Evolutionary conservation across 2,113 vertebrate genomes (phyloP).

Genomic region (Dryoscopus gambensis): DNA sequence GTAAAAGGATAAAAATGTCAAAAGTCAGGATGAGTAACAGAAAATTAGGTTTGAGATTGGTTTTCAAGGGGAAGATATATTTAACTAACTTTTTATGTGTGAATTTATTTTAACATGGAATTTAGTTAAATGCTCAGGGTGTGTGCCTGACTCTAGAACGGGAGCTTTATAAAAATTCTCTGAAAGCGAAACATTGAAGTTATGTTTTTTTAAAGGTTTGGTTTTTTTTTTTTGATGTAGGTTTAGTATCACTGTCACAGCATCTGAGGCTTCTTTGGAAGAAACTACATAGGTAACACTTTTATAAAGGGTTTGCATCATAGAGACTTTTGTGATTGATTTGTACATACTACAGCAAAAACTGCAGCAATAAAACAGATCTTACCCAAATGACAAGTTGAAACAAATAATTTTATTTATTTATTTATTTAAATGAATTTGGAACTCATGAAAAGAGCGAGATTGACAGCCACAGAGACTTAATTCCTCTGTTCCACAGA

Average conservation of each 20-base stretch:
- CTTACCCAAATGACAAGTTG: constrained; percentile 10
- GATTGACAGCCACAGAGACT: neutral
- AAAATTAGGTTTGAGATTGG: neutral
- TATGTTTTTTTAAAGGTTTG: neutral
- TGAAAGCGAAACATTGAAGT: constrained; percentile 14
- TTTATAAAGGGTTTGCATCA: constrained; percentile 1
- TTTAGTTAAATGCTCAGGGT: neutral
- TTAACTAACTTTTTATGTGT: neutral
- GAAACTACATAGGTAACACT: neutral
- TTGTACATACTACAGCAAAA: constrained; percentile 17
- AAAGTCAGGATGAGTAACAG: neutral
- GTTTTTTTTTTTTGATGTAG: neutral
- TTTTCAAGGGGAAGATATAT: neutral
- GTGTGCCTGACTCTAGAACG: neutral
- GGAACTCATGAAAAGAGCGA: neutral
- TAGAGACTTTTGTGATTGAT: constrained; percentile 34
- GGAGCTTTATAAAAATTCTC: constrained; percentile 16
- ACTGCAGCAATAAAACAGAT: constrained; percentile 33
- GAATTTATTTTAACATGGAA: neutral
- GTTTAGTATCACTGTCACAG: neutral
- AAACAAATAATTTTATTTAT: neutral
- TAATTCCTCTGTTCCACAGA: neutral
- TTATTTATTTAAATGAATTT: constrained; percentile 26
- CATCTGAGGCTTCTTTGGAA: neutral
- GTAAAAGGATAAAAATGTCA: neutral